phyloP scores from a whole-genome alignment of 2,113 vertebrate genomes.

The Diphyllodes magnificus region DNA sequence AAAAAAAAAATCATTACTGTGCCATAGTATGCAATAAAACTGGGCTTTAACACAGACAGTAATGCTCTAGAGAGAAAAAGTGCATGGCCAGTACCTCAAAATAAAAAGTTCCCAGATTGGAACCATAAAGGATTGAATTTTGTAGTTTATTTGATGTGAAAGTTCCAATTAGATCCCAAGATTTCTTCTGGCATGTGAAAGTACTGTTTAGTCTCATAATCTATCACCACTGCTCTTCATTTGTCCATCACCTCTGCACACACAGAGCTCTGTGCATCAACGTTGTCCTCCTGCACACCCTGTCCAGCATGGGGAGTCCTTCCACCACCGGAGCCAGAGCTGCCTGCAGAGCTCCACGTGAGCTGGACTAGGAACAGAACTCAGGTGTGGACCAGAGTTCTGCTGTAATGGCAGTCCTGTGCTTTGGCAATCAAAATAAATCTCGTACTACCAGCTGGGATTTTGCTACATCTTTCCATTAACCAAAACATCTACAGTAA shows the following conservation, averaged over 20 bases:
- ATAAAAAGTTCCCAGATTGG: accelerated
- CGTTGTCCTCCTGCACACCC: neutral
- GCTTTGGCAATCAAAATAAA: neutral
- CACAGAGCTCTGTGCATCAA: accelerated
- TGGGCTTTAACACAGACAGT: neutral
- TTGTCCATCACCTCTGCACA: neutral
- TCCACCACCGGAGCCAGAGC: accelerated
- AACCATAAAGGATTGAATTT: neutral
- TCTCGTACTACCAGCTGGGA: neutral
- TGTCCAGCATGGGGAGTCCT: accelerated
- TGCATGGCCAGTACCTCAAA: neutral
- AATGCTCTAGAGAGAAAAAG: neutral
- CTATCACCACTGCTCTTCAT: accelerated
- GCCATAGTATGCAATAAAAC: neutral
- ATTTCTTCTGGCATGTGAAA: neutral
- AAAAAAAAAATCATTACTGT: neutral
- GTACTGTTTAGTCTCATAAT: neutral
- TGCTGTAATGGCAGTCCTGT: neutral
- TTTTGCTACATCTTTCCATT: neutral
- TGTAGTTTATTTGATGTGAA: neutral
- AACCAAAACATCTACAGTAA: neutral
- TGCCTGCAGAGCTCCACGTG: neutral
- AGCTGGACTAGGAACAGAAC: neutral
- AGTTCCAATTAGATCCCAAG: neutral
- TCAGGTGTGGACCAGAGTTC: neutral